A percentile compares a stretch with the other conserved stretches of the same genome.
Conservation (phyloP, 2,888 invertebrate species). For the Stomorhina lunata region DNA sequence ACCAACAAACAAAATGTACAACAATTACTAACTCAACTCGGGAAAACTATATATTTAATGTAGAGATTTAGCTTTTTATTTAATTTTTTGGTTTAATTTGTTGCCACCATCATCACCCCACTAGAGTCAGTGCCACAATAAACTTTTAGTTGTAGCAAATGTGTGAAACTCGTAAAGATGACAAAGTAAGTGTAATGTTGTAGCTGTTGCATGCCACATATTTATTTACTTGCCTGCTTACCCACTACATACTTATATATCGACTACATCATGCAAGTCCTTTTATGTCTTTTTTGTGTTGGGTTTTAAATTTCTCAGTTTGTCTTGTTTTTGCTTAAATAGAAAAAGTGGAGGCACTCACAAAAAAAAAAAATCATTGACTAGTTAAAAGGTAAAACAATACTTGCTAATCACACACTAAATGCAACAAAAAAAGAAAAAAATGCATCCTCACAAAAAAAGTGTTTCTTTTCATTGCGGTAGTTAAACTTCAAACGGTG, state of each 20-base stretch:
- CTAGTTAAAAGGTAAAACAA: constrained; percentile 57
- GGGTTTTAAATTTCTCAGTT: constrained; percentile 52
- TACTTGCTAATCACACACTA: constrained; percentile 58
- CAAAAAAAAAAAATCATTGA: constrained; percentile 3
- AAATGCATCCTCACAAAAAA: neutral
- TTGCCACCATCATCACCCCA: neutral
- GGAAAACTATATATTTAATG: constrained; percentile 53
- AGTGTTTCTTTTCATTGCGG: constrained; percentile 36
- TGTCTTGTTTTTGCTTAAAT: constrained; percentile 42
- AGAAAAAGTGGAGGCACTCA: neutral
- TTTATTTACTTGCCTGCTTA: no score
- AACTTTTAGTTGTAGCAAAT: constrained; percentile 9
- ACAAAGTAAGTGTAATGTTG: constrained; percentile 40
- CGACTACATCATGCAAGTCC: constrained; percentile 57
- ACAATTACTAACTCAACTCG: constrained; percentile 8
- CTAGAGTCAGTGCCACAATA: no score
- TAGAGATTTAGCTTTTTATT: constrained; percentile 23
- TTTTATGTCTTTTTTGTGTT: constrained; percentile 55
- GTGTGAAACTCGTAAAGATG: constrained; percentile 45
- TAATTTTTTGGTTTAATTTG: constrained; percentile 23
- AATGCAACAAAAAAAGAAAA: neutral
- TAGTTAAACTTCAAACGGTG: constrained; percentile 54
- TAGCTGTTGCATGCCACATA: constrained; percentile 39
- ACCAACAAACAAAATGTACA: constrained; percentile 9
- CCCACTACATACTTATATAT: no score